These are phyloP conservation scores for Paramormyrops kingsleyae DNA, from an alignment of 2,113 vertebrate genomes.

Conservation along the genomic window DNA sequence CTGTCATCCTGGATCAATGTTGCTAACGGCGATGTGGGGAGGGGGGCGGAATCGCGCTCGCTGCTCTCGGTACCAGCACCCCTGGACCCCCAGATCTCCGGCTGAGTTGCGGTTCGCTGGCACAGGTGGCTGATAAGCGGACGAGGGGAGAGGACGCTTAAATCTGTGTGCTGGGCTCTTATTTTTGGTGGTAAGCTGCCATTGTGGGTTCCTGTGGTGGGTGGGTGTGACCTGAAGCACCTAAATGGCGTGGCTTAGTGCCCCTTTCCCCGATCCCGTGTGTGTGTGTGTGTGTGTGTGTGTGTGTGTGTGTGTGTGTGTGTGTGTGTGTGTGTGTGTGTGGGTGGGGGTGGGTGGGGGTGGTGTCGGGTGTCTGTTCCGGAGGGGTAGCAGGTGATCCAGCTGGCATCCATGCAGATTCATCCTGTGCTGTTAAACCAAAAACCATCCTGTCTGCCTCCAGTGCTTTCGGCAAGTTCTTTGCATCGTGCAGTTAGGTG, in stretches of 20 bases:
- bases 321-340: no score
- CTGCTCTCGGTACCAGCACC: neutral
- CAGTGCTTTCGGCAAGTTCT: neutral
- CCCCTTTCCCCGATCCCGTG: neutral
- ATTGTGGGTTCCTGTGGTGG: neutral
- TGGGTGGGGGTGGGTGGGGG: no score
- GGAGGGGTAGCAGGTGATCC: neutral
- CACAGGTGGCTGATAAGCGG: neutral
- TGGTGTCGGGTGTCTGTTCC: neutral
- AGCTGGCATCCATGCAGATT: neutral
- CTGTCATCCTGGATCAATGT: constrained; percentile 53
- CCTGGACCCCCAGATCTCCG: neutral
- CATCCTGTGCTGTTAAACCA: neutral
- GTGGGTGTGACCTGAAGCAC: neutral
- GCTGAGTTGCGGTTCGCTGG: neutral
- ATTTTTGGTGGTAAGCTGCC: neutral
- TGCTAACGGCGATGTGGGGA: constrained; percentile 45
- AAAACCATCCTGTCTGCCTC: neutral
- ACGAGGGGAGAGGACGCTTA: neutral
- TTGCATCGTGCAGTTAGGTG: neutral
- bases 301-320: no score
- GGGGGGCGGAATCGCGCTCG: neutral
- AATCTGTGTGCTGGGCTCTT: neutral
- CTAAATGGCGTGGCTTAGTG: neutral
- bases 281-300: neutral